Percentiles rank a stretch among this genome's conserved stretches.
These are phyloP conservation scores for Helleia helle DNA, from an alignment of 2,888 invertebrate species.

Conservation along the genomic window DNA sequence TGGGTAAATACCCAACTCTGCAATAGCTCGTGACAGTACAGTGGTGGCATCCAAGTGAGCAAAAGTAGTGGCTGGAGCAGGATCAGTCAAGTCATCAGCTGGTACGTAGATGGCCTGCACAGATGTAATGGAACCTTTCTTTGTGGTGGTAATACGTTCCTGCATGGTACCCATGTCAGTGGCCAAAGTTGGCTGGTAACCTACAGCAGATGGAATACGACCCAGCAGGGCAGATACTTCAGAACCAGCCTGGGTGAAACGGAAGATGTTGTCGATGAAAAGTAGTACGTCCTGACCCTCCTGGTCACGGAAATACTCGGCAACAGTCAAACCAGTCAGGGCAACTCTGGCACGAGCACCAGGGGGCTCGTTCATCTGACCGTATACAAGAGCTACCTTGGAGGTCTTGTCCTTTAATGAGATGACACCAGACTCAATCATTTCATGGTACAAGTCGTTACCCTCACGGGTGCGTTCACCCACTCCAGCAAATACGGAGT, in stretches of 20 bases:
- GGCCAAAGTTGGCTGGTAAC: conserved; percentile 97
- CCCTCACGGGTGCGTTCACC: conserved; percentile 97
- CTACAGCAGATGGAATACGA: conserved; percentile 96
- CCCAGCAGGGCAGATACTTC: conserved; percentile 93
- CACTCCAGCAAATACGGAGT: conserved; percentile 96
- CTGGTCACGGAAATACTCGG: conserved; percentile 95
- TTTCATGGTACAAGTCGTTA: conserved; percentile 96
- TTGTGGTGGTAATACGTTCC: conserved; percentile 96
- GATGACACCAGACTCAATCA: conserved; percentile 96
- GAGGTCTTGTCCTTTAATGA: conserved; percentile 91
- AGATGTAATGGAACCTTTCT: conserved; percentile 95
- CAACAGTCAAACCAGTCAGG: conserved; percentile 92
- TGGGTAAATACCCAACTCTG: conserved; percentile 94
- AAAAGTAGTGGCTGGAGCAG: conserved; percentile 96
- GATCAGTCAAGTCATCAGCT: conserved; percentile 97
- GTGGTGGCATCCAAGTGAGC: conserved; percentile 97
- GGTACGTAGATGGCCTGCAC: conserved; percentile 97
- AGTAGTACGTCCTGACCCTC: conserved; percentile 96
- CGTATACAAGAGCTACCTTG: conserved; percentile 94
- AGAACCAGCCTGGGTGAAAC: conserved; percentile 93
- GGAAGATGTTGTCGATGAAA: conserved; percentile 97
- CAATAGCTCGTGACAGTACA: conserved; percentile 93
- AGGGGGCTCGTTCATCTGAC: conserved; percentile 98
- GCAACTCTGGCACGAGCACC: conserved; percentile 96
- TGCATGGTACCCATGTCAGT: conserved; percentile 99